Conservation (phyloP, 2,888 invertebrate species). For the Zootermopsis nevadensis region DNA sequence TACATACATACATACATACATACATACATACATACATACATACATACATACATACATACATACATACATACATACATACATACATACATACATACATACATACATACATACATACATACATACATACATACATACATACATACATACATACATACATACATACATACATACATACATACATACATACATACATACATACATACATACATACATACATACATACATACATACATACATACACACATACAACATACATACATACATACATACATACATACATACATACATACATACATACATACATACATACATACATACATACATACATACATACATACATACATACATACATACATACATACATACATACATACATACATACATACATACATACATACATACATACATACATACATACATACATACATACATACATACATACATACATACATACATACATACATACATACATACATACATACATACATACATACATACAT, state of each 20-base stretch:
- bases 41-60: conserved; percentile 12
- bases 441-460: neutral
- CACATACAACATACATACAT: neutral
- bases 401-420: neutral
- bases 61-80: conserved; percentile 4
- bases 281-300: conserved; percentile 14
- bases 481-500: too few species aligned
- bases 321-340: conserved; percentile 18
- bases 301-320: conserved; percentile 11
- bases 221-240: neutral
- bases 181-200: too few species aligned
- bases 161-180: neutral
- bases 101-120: neutral
- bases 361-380: too few species aligned
- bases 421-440: neutral
- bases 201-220: neutral
- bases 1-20: conserved; percentile 8
- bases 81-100: neutral
- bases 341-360: conserved; percentile 15
- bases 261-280: conserved; percentile 2
- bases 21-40: conserved; percentile 15
- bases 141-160: neutral
- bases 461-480: neutral
- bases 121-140: neutral
- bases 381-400: neutral